Evolutionary conservation across 2,113 vertebrate genomes (phyloP).

Genomic region (Phalacrocorax carbo): DNA sequence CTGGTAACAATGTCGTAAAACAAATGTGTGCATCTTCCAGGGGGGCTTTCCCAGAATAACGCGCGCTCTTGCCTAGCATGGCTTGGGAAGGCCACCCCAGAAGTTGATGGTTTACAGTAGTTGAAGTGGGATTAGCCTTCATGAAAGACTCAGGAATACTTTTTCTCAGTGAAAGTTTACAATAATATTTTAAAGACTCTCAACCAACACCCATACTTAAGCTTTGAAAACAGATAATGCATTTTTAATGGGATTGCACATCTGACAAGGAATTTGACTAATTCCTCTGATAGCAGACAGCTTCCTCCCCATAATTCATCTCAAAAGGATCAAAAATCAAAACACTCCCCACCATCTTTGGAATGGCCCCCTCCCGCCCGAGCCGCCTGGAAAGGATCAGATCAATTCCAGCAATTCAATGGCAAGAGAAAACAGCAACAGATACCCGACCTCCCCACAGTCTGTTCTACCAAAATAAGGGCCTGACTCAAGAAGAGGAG

Average conservation of each 20-base stretch:
- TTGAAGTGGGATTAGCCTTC: conserved; percentile 65
- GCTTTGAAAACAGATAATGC: conserved; percentile 74
- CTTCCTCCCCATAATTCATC: conserved; percentile 68
- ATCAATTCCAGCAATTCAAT: not conserved
- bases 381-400: conserved; percentile 48
- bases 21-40: not conserved
- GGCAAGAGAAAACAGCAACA: conserved; percentile 12
- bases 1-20: not conserved
- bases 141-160: conserved; percentile 65
- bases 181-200: conserved; percentile 75
- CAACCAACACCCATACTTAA: conserved; percentile 64
- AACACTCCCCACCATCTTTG: conserved; percentile 45
- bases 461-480: not conserved
- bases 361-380: not conserved
- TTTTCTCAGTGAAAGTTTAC: conserved; percentile 71
- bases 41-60: conserved; percentile 22
- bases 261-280: conserved; percentile 75
- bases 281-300: conserved; percentile 71
- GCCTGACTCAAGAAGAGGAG: not conserved
- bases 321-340: conserved; percentile 53
- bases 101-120: conserved; percentile 49
- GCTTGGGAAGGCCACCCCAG: conserved; percentile 57
- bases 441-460: not conserved
- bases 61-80: not conserved
- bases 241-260: conserved; percentile 71